A percentile compares a stretch with the other conserved stretches of the same genome.
phyloP scores from a whole-genome alignment of 1,140 invertebrate species.

The Centruroides vittatus region DNA sequence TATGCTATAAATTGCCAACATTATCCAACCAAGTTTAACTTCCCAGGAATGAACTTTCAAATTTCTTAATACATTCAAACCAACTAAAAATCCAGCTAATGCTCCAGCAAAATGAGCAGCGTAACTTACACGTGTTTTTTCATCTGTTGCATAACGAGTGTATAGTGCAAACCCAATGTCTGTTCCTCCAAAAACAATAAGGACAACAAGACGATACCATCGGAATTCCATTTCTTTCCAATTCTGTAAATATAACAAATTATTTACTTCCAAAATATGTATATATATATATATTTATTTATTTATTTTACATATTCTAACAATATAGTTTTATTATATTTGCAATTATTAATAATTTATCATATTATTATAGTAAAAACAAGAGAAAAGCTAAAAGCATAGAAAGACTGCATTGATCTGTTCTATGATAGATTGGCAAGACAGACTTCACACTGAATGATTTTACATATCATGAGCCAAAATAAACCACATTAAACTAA shows the following conservation, averaged over 20 bases:
- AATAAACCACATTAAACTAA: too few relatives aligned
- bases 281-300: too few relatives aligned
- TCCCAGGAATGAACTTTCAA: slow-evolving; percentile 74
- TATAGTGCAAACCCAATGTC: slow-evolving; percentile 74
- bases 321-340: too few relatives aligned
- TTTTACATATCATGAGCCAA: too few relatives aligned
- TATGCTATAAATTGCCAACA: slow-evolving; percentile 53
- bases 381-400: too few relatives aligned
- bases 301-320: too few relatives aligned
- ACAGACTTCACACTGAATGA: too few relatives aligned
- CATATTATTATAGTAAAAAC: too few relatives aligned
- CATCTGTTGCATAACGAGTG: slow-evolving; percentile 49
- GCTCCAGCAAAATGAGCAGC: slow-evolving; percentile 78
- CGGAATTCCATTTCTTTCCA: slow-evolving; percentile 86
- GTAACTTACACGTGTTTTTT: slow-evolving; percentile 49
- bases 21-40: slow-evolving; percentile 63
- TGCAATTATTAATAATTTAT: too few relatives aligned
- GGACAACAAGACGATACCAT: slow-evolving; percentile 57
- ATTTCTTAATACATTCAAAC: slow-evolving; percentile 80
- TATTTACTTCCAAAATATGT: too few relatives aligned
- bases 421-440: too few relatives aligned
- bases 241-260: slow-evolving; percentile 44
- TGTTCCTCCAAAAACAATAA: slow-evolving; percentile 51
- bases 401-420: too few relatives aligned
- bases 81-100: slow-evolving; percentile 75